Conservation (phyloP, 2,113 vertebrate genomes). For the Globicephala melas region DNA sequence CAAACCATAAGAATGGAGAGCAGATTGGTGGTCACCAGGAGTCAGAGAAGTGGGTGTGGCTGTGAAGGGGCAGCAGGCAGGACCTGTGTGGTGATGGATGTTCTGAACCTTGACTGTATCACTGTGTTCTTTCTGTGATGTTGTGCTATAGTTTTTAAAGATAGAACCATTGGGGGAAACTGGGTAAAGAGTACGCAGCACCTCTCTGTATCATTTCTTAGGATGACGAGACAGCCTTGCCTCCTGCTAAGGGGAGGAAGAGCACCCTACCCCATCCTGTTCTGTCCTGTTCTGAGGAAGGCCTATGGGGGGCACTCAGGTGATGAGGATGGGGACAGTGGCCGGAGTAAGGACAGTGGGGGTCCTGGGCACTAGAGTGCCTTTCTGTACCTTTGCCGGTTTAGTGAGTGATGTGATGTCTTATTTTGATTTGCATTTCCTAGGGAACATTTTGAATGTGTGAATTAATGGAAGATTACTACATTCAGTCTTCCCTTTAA, state of each 20-base stretch:
- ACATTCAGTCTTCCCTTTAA: background rate
- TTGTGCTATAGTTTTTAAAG: background rate
- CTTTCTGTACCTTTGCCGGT: background rate
- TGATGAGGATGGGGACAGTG: background rate
- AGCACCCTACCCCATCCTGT: background rate
- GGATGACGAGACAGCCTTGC: background rate
- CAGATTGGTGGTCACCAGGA: background rate
- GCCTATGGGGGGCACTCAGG: background rate
- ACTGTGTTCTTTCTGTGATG: background rate
- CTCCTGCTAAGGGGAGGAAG: background rate
- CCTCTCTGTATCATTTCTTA: background rate
- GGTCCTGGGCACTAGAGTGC: background rate
- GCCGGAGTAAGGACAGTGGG: background rate
- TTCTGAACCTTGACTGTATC: background rate
- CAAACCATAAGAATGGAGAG: background rate
- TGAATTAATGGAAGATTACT: background rate
- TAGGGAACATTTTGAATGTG: background rate
- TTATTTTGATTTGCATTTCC: background rate
- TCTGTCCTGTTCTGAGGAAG: background rate
- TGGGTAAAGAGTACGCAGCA: background rate
- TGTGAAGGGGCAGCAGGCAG: background rate
- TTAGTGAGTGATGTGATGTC: background rate
- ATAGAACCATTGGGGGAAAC: background rate
- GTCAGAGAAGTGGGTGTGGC: background rate
- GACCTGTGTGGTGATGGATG: background rate